phyloP scores from a whole-genome alignment of 1,140 invertebrate species.

The Apolygus lucorum region DNA sequence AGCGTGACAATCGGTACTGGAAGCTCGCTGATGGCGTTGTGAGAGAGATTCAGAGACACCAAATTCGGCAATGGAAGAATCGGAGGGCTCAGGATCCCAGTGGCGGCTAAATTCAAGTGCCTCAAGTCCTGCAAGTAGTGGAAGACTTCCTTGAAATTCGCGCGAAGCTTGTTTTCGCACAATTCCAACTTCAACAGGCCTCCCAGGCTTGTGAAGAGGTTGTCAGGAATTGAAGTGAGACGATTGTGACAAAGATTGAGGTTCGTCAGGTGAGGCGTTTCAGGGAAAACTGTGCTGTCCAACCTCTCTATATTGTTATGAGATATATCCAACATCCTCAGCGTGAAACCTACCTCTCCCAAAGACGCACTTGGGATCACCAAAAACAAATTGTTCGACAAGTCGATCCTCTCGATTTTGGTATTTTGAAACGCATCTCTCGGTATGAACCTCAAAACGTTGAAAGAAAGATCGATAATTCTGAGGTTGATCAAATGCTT shows the following conservation, averaged over 20 bases:
- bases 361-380: slow-evolving; percentile 61
- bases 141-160: slow-evolving; percentile 81
- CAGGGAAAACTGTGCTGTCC: slow-evolving; percentile 77
- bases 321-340: slow-evolving; percentile 65
- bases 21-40: slow-evolving; percentile 56
- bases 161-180: slow-evolving; percentile 67
- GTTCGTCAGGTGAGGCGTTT: slow-evolving; percentile 63
- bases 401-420: slow-evolving; percentile 65
- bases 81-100: slow-evolving; percentile 63
- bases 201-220: slow-evolving; percentile 73
- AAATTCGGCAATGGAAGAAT: slow-evolving; percentile 60
- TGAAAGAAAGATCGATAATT: slow-evolving; percentile 63
- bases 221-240: slow-evolving; percentile 76
- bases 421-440: slow-evolving; percentile 72
- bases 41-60: slow-evolving; percentile 63
- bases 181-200: slow-evolving; percentile 69
- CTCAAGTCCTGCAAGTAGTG: slow-evolving; percentile 73
- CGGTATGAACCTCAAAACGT: slow-evolving; percentile 63
- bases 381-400: slow-evolving; percentile 67
- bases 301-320: slow-evolving; percentile 76
- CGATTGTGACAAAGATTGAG: slow-evolving; percentile 71
- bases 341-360: slow-evolving; percentile 60
- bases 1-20: slow-evolving; percentile 51
- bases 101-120: slow-evolving; percentile 60
- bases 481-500: slow-evolving; percentile 64